Evolutionary conservation across 2,888 invertebrate genomes (phyloP).

Genomic region (Omphaloscelis lunosa): DNA sequence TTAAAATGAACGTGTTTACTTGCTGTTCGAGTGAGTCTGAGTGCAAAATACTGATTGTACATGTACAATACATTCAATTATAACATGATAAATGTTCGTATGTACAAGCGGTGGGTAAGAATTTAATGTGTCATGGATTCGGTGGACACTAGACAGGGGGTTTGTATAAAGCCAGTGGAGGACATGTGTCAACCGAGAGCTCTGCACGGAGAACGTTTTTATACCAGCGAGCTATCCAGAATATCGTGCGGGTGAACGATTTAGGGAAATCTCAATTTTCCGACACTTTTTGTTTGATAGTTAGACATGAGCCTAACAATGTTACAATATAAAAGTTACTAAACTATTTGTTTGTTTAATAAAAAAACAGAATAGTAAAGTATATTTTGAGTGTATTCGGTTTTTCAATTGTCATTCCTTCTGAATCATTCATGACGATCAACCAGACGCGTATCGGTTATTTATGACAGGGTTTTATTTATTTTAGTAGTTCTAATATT

Average conservation of each 20-base stretch:
- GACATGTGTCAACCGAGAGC: slow-evolving; percentile 81
- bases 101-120: slow-evolving; percentile 63
- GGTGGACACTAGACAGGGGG: slow-evolving; percentile 71
- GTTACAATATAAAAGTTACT: slow-evolving; percentile 24
- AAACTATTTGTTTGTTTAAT: slow-evolving; percentile 16
- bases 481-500: slow-evolving; percentile 49
- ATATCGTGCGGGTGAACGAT: slow-evolving; percentile 62
- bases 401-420: slow-evolving; percentile 51
- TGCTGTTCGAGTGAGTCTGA: slow-evolving; percentile 62
- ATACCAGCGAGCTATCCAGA: slow-evolving; percentile 61
- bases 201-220: slow-evolving; percentile 76
- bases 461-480: slow-evolving; percentile 56
- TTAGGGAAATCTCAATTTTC: slow-evolving; percentile 61
- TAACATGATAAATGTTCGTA: slow-evolving; percentile 56
- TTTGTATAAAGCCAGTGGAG: slow-evolving; percentile 79
- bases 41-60: slow-evolving; percentile 69
- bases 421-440: slow-evolving; percentile 63
- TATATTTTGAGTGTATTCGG: slow-evolving; percentile 49
- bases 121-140: slow-evolving; percentile 74
- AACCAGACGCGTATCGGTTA: slow-evolving; percentile 47
- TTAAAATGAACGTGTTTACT: slow-evolving; percentile 71
- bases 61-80: slow-evolving; percentile 63
- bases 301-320: neutral
- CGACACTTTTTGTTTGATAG: slow-evolving; percentile 56
- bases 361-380: slow-evolving; percentile 28